These are phyloP conservation scores for Phaetusa simplex DNA, from an alignment of 2,113 vertebrate genomes.

Conservation along the genomic window DNA sequence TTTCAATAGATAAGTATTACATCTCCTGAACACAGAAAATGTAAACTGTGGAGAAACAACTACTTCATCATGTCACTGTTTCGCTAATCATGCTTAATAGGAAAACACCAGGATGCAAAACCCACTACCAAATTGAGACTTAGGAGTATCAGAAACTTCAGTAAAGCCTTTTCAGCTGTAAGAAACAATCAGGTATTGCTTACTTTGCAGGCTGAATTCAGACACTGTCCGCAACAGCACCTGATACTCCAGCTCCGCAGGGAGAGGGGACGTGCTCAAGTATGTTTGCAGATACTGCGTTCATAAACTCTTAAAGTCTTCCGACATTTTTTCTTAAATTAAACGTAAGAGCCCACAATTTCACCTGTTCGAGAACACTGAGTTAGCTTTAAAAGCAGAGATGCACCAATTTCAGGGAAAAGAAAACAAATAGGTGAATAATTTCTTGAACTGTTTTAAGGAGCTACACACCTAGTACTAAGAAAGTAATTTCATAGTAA, in stretches of 20 bases:
- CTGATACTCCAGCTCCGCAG: neutral
- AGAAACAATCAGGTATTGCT: neutral
- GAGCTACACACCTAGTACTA: neutral
- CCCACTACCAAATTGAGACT: constrained; percentile 25
- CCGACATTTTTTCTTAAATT: constrained; percentile 25
- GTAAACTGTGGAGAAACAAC: neutral
- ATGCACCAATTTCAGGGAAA: neutral
- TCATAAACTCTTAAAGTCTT: neutral
- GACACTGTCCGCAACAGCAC: neutral
- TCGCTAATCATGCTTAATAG: neutral
- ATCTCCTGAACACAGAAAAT: neutral
- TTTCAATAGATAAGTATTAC: constrained; percentile 49
- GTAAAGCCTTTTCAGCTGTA: neutral
- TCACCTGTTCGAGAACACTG: neutral
- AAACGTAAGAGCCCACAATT: neutral
- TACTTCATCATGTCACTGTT: constrained; percentile 1
- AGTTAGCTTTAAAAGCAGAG: neutral
- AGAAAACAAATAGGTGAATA: neutral
- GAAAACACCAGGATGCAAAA: constrained; percentile 41
- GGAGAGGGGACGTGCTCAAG: neutral
- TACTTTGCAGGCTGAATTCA: constrained; percentile 40
- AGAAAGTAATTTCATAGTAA: constrained; percentile 9
- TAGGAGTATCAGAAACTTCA: neutral
- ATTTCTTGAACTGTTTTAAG: constrained; percentile 21
- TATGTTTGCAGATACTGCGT: neutral